These are phyloP conservation scores for Callyntrura sp. DNA, from an alignment of 2,888 invertebrate species.

Conservation along the genomic window DNA sequence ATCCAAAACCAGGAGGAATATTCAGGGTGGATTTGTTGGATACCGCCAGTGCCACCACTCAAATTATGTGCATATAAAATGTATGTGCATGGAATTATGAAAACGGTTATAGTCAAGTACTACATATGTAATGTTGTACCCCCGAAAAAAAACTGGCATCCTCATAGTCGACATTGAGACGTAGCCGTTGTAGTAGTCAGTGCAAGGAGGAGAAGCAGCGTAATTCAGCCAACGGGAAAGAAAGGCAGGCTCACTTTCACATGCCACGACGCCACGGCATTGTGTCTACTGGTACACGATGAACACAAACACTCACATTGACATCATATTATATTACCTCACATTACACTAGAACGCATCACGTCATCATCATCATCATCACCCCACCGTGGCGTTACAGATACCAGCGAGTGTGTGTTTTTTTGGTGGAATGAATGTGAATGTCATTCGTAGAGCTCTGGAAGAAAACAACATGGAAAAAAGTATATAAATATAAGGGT, in stretches of 20 bases:
- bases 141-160: neutral
- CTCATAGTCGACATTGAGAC: neutral
- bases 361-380: conserved; percentile 65
- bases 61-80: neutral
- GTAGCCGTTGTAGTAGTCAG: neutral
- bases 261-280: neutral
- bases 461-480: conserved; percentile 28
- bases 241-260: neutral
- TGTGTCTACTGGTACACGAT: neutral
- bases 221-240: neutral
- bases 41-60: neutral
- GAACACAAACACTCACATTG: conserved; percentile 65
- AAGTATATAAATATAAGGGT: neutral
- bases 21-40: too few relatives aligned
- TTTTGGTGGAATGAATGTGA: conserved; percentile 2
- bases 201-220: neutral
- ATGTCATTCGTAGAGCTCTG: conserved; percentile 27
- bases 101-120: conserved; percentile 8
- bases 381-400: conserved; percentile 24
- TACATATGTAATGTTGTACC: neutral
- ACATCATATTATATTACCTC: conserved; percentile 72
- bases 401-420: neutral
- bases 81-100: neutral
- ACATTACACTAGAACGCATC: conserved; percentile 69
- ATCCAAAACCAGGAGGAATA: too few relatives aligned